A percentile compares a stretch with the other conserved stretches of the same genome.
These are phyloP conservation scores for Ectemnius cavifrons DNA, from an alignment of 2,888 invertebrate genomes.

Conservation along the genomic window DNA sequence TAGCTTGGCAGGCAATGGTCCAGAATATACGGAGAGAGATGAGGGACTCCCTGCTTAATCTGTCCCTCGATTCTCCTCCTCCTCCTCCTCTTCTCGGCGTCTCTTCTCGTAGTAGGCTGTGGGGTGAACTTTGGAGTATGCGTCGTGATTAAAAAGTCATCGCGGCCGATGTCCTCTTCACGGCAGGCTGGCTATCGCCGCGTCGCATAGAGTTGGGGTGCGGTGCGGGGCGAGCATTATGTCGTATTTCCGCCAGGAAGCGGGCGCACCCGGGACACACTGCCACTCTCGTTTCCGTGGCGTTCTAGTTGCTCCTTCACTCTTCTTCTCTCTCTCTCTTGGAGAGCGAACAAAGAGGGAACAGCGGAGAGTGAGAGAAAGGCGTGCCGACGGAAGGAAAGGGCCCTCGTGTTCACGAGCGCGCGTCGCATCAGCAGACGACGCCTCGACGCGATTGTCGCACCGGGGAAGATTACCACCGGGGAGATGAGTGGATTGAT, in stretches of 20 bases:
- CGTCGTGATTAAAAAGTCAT: conserved; percentile 64
- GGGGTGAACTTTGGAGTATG: conserved; percentile 54
- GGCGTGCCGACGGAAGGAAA: conserved; percentile 8
- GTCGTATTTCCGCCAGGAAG: conserved; percentile 64
- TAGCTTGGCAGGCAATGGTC: not conserved
- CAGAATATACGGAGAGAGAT: not conserved
- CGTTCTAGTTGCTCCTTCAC: conserved; percentile 41
- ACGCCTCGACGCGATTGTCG: not conserved
- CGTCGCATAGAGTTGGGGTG: conserved; percentile 50
- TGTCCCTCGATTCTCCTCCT: too few relatives aligned
- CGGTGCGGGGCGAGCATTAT: conserved; percentile 58
- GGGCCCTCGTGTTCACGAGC: not conserved
- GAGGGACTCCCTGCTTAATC: too few relatives aligned
- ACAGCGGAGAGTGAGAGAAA: conserved; percentile 4
- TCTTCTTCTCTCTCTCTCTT: conserved; percentile 44
- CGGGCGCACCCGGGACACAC: conserved; percentile 59
- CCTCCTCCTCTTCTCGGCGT: too few relatives aligned
- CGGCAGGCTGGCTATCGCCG: conserved; percentile 59
- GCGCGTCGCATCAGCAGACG: too few relatives aligned
- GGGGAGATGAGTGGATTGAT: conserved; percentile 25
- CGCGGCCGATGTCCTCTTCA: conserved; percentile 62
- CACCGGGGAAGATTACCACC: conserved; percentile 6
- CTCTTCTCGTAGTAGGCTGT: conserved; percentile 20
- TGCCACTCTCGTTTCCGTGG: conserved; percentile 53
- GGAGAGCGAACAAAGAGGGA: conserved; percentile 3